These are phyloP conservation scores for Ridgeia piscesae DNA, from an alignment of 1,140 invertebrate genomes.

Conservation along the genomic window DNA sequence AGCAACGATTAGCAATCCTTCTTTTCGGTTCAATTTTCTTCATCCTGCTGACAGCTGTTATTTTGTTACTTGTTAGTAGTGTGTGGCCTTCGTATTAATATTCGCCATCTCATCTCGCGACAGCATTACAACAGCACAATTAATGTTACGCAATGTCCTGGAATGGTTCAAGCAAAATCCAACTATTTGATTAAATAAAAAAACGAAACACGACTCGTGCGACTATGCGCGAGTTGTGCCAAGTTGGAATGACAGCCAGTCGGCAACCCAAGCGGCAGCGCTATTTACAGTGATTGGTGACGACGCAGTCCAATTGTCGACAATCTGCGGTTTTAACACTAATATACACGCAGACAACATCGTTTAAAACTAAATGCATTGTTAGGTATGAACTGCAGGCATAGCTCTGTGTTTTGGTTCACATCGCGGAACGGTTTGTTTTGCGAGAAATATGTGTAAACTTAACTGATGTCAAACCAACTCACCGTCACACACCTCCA, in stretches of 20 bases:
- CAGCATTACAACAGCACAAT: neutral
- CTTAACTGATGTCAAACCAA: neutral
- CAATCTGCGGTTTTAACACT: neutral
- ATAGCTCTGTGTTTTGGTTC: neutral
- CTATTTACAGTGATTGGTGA: neutral
- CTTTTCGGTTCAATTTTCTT: neutral
- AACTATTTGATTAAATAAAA: neutral
- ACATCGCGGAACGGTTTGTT: neutral
- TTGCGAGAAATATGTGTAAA: neutral
- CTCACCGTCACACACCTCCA: slow-evolving; percentile 3
- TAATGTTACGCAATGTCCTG: neutral
- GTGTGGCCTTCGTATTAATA: too few species aligned
- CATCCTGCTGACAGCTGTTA: neutral
- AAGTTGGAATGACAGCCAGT: neutral
- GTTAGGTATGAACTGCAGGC: neutral
- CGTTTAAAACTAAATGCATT: neutral
- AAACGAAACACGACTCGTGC: neutral
- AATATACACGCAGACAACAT: neutral
- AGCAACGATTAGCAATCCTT: neutral
- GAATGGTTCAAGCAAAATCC: neutral
- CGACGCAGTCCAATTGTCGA: neutral
- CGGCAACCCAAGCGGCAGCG: too few species aligned
- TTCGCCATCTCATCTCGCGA: neutral
- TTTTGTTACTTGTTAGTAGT: too few species aligned
- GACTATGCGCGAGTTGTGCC: neutral